phyloP scores from a whole-genome alignment of 2,888 invertebrate genomes.

The Dasypolia templi region DNA sequence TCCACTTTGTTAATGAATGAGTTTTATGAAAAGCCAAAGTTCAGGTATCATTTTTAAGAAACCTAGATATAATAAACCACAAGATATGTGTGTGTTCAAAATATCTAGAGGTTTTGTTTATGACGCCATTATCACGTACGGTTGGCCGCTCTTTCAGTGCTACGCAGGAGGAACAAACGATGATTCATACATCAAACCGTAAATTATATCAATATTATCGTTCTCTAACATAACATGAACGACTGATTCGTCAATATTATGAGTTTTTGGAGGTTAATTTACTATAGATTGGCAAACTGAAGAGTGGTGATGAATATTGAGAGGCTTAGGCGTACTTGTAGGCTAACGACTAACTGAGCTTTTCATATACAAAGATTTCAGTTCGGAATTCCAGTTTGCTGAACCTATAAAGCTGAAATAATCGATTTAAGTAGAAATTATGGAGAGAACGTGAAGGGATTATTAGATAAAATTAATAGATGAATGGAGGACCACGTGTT shows the following conservation, averaged over 20 bases:
- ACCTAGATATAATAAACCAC: no score
- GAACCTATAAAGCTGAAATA: not conserved
- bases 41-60: no score
- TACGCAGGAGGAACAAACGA: conserved; percentile 20
- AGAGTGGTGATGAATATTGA: conserved; percentile 5
- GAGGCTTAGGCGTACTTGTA: not conserved
- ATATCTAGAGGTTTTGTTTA: no score
- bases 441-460: not conserved
- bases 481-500: not conserved
- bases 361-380: not conserved
- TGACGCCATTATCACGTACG: no score
- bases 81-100: no score
- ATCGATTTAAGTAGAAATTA: not conserved
- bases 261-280: conserved; percentile 23
- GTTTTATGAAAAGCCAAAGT: no score
- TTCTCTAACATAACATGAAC: conserved; percentile 42
- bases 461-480: no score
- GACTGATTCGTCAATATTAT: conserved; percentile 44
- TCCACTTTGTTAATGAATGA: no score
- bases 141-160: no score
- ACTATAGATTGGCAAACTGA: conserved; percentile 23
- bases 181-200: conserved; percentile 37
- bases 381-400: not conserved
- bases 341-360: conserved; percentile 1
- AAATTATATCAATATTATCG: conserved; percentile 52